Evolutionary conservation across 2,113 vertebrate genomes (phyloP).

Genomic region (Scomber colias): DNA sequence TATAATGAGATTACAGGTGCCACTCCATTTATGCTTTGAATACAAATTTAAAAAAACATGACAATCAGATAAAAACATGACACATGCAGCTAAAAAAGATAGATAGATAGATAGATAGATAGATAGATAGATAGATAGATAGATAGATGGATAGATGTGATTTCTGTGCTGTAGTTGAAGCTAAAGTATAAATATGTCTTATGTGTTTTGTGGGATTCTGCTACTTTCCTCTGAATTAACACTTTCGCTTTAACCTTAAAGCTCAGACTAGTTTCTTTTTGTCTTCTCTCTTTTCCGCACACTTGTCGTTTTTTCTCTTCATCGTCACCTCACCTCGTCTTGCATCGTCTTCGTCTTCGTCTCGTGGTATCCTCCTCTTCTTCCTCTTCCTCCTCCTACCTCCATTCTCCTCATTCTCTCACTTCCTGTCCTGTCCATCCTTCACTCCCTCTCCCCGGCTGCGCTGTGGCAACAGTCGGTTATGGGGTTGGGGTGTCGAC

Average conservation of each 20-base stretch:
- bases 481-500: slow-evolving; percentile 98
- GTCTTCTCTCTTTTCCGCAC: slow-evolving; percentile 77
- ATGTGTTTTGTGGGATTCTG: slow-evolving; percentile 72
- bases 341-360: slow-evolving; percentile 43
- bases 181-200: too few relatives aligned
- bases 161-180: too few relatives aligned
- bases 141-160: too few relatives aligned
- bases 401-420: slow-evolving; percentile 10
- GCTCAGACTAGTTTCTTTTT: slow-evolving; percentile 85
- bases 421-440: slow-evolving; percentile 71
- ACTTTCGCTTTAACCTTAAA: slow-evolving; percentile 76
- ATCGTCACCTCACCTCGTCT: neutral
- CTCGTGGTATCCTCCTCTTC: slow-evolving; percentile 44
- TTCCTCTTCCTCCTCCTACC: neutral
- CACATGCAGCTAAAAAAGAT: too few relatives aligned
- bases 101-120: too few relatives aligned
- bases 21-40: too few relatives aligned
- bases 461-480: slow-evolving; percentile 90
- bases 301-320: slow-evolving; percentile 56
- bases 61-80: too few relatives aligned
- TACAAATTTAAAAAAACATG: too few relatives aligned
- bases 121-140: too few relatives aligned
- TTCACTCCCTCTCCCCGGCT: slow-evolving; percentile 73
- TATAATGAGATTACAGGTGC: too few relatives aligned
- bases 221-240: slow-evolving; percentile 72